phyloP scores from a whole-genome alignment of 1,140 invertebrate genomes.

The Drosophila virilis region DNA sequence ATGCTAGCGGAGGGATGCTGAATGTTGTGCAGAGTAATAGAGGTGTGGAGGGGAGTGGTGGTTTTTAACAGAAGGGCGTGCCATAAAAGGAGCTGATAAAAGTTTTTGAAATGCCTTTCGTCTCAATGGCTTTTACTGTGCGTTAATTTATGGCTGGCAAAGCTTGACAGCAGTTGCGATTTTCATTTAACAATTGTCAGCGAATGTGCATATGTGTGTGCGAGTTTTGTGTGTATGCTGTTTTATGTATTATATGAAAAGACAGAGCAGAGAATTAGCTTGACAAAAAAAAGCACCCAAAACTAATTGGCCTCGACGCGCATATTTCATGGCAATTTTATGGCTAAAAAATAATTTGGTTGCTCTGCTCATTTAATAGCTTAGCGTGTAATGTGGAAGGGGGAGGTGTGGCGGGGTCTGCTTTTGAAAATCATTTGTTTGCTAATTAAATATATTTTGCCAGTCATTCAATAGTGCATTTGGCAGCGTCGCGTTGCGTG shows the following conservation, averaged over 20 bases:
- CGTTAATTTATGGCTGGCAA: constrained; percentile 66
- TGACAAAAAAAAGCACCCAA: constrained; percentile 11
- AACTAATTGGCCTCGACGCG: constrained; percentile 32
- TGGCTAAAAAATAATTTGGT: constrained; percentile 69
- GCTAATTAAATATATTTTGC: constrained; percentile 73
- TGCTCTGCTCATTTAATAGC: constrained; percentile 60
- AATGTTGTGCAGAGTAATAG: background rate
- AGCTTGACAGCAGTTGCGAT: constrained; percentile 39
- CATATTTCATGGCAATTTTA: constrained; percentile 72
- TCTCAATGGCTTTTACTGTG: constrained; percentile 46
- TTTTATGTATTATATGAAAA: background rate
- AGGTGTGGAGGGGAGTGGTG: background rate
- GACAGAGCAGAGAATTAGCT: constrained; percentile 24
- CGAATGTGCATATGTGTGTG: background rate
- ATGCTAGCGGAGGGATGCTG: constrained; percentile 32
- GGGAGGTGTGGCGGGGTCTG: background rate
- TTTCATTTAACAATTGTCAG: constrained; percentile 43
- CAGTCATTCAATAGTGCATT: constrained; percentile 21
- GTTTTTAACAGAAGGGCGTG: background rate
- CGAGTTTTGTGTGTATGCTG: constrained; percentile 5
- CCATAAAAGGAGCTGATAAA: constrained; percentile 68
- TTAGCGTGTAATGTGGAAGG: background rate
- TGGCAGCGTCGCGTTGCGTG: constrained; percentile 34
- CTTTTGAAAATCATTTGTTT: constrained; percentile 67
- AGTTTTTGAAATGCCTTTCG: constrained; percentile 52